Conservation (phyloP, 2,888 invertebrate genomes). For the Lamellibrachia columna region DNA sequence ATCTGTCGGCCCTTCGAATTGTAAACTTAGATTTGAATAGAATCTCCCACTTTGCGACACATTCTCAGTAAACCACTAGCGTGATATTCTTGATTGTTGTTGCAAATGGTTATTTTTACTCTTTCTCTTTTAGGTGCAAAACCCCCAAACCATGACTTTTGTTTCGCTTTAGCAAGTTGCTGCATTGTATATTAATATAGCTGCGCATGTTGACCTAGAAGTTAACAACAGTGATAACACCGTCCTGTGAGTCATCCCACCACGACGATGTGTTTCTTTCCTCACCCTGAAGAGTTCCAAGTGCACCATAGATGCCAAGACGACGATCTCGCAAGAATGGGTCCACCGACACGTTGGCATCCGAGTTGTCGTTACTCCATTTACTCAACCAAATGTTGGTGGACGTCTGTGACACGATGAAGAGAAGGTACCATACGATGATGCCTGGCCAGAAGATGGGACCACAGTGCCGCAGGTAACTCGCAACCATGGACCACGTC, state of each 20-base stretch:
- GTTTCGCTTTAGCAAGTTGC: background rate
- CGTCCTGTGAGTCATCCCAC: too few relatives aligned
- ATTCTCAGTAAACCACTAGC: too few relatives aligned
- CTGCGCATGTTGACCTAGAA: background rate
- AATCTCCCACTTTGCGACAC: too few relatives aligned
- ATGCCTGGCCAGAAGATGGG: background rate
- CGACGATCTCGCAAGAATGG: background rate
- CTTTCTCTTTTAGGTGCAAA: too few relatives aligned
- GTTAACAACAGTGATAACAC: background rate
- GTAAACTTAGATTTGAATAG: too few relatives aligned
- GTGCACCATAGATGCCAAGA: background rate
- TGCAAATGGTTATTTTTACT: too few relatives aligned
- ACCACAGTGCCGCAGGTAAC: conserved; percentile 58
- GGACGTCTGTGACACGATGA: conserved; percentile 28
- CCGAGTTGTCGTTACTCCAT: conserved; percentile 47
- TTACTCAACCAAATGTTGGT: conserved; percentile 49
- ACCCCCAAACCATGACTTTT: too few relatives aligned
- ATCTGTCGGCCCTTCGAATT: too few relatives aligned
- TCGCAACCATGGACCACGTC: conserved; percentile 40
- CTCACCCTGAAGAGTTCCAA: conserved; percentile 5
- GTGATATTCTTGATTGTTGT: too few relatives aligned
- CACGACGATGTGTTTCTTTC: background rate
- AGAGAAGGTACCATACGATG: conserved; percentile 28
- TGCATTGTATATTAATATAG: background rate
- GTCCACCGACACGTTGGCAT: conserved; percentile 41